These are phyloP conservation scores for Drosophila repleta DNA, from an alignment of 1,140 invertebrate genomes.

Conservation along the genomic window DNA sequence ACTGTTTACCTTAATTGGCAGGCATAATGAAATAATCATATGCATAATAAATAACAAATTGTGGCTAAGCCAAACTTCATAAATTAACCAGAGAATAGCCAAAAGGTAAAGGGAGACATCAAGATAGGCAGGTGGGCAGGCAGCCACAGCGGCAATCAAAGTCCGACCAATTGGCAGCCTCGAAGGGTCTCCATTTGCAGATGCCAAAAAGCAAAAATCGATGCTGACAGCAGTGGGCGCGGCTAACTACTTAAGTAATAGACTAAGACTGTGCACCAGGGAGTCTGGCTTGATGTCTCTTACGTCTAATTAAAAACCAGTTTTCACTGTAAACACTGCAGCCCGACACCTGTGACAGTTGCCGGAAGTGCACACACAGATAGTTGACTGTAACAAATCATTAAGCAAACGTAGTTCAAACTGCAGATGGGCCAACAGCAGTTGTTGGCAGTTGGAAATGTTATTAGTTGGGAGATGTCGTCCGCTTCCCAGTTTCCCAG, in stretches of 20 bases:
- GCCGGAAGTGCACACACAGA: constrained; percentile 46
- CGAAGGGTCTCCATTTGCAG: constrained; percentile 27
- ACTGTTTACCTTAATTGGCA: constrained; percentile 21
- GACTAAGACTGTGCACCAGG: constrained; percentile 34
- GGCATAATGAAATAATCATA: constrained; percentile 42
- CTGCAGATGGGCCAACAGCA: constrained; percentile 4
- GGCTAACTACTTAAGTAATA: constrained; percentile 40
- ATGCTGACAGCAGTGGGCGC: constrained; percentile 26
- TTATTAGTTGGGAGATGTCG: constrained; percentile 59
- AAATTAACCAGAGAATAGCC: constrained; percentile 21
- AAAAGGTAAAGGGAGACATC: not conserved
- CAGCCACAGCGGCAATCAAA: constrained; percentile 29
- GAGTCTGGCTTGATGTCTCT: constrained; percentile 42
- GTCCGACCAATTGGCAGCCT: constrained; percentile 47
- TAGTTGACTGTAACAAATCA: constrained; percentile 58
- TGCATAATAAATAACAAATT: constrained; percentile 24
- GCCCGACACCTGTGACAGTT: constrained; percentile 23
- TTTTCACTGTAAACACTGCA: constrained; percentile 10
- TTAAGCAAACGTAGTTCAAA: constrained; percentile 38
- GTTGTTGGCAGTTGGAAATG: constrained; percentile 24
- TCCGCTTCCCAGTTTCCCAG: constrained; percentile 45
- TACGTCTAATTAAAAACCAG: constrained; percentile 61
- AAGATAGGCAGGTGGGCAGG: constrained; percentile 17
- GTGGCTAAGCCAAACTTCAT: constrained; percentile 15
- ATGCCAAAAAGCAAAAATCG: constrained; percentile 36